Conservation (phyloP, 1,140 invertebrate species). For the Drosophila erecta region DNA sequence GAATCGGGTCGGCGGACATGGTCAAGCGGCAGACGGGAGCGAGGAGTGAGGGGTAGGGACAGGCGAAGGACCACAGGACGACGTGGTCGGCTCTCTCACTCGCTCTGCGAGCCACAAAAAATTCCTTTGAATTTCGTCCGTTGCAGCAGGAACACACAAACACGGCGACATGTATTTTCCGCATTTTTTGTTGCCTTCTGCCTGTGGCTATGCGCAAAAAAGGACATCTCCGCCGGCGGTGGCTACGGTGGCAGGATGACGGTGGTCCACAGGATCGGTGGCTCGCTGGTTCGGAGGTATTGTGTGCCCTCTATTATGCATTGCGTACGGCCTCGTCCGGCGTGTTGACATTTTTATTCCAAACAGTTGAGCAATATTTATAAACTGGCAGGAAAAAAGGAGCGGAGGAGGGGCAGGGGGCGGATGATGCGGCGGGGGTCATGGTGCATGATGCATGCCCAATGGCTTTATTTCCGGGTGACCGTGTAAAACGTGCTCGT, state of each 20-base stretch:
- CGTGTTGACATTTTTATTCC: conserved; percentile 81
- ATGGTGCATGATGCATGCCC: conserved; percentile 27
- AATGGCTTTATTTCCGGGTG: conserved; percentile 32
- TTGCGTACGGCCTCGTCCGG: conserved; percentile 58
- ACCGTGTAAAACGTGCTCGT: conserved; percentile 21
- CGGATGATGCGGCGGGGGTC: not conserved
- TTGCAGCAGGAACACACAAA: conserved; percentile 24
- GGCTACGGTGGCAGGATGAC: conserved; percentile 18
- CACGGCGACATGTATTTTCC: conserved; percentile 28
- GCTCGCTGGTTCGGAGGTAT: conserved; percentile 2
- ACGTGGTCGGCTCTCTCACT: conserved; percentile 55
- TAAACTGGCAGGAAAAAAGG: conserved; percentile 40
- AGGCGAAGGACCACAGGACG: conserved; percentile 23
- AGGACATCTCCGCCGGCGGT: conserved; percentile 66
- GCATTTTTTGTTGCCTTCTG: conserved; percentile 39
- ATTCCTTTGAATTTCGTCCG: conserved; percentile 75
- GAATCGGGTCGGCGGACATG: conserved; percentile 28
- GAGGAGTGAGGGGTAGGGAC: not conserved
- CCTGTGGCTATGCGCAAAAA: conserved; percentile 75
- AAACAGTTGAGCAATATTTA: conserved; percentile 77
- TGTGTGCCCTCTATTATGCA: conserved; percentile 77
- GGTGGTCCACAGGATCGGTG: conserved; percentile 12
- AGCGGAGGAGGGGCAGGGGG: not conserved
- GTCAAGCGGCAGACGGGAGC: conserved; percentile 44
- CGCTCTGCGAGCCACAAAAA: conserved; percentile 66